Base-by-base conservation (phyloP, 2,113 vertebrate genomes). In the Rhipidura dahli region DNA sequence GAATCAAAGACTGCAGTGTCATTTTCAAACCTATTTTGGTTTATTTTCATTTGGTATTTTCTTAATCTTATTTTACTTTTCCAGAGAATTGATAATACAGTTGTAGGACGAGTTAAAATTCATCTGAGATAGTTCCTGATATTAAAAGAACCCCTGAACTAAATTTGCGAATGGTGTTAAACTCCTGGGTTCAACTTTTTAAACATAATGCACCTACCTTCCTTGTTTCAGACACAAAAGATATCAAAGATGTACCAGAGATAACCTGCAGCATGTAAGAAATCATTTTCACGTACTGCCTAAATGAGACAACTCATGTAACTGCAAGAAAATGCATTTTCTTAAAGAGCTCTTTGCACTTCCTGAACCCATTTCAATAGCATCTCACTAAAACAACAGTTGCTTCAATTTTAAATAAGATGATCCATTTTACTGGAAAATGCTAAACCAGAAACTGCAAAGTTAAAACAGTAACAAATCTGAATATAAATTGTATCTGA, bases 351-450 rank as follows among this genome's bases (percentile, higher is more conserved):
- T 20, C 15, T 70, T 60, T 69, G 49, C 57, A 53, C 31, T 59
- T 82, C 35, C 61, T 76, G 35, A 87, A 87, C 64, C n/a, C 37
- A 51, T 49, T 28, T 85, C 37, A 89, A 87, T 14, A 68, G 16
- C 27, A 49, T 27, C 64, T 89, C 47, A 56, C 35, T 63, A 65
- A 70, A 95, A 75, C 26, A 80, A 42, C 3, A 88, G 17, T 35
- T 56, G 15, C 24, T 37, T 59, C 37, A 84, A 82, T 70, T 92
- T 91, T 87, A 95, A 82, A 42, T 84, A 65, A 61, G 31, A 70
- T 37, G 6, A 85, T 59, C 2, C 6, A 57, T 61, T 82, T 83
- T 54, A 66, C 30, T 66, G 37, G 15, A 75, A 94, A 90, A 78
- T 27, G 13, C 42, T 82, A 47, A 88, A 73, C 30, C 64, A 66